Evolutionary conservation across 2,113 vertebrate genomes (phyloP).

Genomic region (Rhinogobius similis): DNA sequence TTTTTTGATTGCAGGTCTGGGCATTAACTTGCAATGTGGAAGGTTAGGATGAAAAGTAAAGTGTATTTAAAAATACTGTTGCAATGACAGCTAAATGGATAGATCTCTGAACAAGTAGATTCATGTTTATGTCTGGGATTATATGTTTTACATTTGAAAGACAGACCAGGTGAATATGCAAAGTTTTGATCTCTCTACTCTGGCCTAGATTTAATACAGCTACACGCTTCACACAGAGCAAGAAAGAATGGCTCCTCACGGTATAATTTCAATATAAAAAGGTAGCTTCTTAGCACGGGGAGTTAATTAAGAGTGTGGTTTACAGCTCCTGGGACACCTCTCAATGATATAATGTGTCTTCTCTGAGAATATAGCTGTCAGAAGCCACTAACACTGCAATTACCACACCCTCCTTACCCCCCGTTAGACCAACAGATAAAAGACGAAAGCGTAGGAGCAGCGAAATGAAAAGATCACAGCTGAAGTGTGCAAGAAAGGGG

Average conservation of each 20-base stretch:
- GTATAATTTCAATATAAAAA: not conserved
- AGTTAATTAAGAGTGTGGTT: slow-evolving; percentile 25
- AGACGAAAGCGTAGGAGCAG: slow-evolving; percentile 11
- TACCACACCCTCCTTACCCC: slow-evolving; percentile 37
- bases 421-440: not conserved
- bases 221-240: not conserved
- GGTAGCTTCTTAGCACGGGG: not conserved
- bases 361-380: slow-evolving; percentile 52
- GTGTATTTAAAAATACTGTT: no score
- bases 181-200: not conserved
- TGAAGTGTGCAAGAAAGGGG: slow-evolving; percentile 15
- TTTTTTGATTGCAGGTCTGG: no score
- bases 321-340: slow-evolving; percentile 29
- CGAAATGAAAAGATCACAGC: slow-evolving; percentile 27
- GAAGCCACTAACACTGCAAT: slow-evolving; percentile 57
- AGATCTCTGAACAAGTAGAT: not conserved
- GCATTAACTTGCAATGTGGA: not conserved
- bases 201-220: not conserved
- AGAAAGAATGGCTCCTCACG: not conserved
- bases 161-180: not conserved
- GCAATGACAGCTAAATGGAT: not conserved
- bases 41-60: no score
- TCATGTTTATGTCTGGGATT: not conserved
- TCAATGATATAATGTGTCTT: slow-evolving; percentile 31
- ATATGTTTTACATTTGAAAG: not conserved